Evolutionary conservation across 2,113 vertebrate genomes (phyloP), one percentile per base, ranked within the genome.

Genomic region (Dasyornis broadbenti): DNA sequence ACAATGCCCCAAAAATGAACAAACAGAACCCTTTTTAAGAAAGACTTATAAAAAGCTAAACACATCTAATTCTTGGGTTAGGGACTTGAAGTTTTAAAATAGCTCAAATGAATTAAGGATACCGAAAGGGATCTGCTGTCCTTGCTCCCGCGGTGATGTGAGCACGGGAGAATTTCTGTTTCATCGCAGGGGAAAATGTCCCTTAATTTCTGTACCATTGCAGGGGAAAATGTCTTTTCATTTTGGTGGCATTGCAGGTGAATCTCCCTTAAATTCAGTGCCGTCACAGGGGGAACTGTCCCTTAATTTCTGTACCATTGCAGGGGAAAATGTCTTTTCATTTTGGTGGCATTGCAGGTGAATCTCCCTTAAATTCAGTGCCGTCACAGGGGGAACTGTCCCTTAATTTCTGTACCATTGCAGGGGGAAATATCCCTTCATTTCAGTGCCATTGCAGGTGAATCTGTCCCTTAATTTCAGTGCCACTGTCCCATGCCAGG

Each of bases 361-460:
- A n/a, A n/a, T n/a, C n/a, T 30, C 12, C 37, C 60, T 40, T 30
- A 7, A 30, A 30, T 40, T 7, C 35, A 37, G 59, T 39, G 59
- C 16, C 35, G 18, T 7, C 3, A 6, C 4, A 11, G 20, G 20
- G 8, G 9, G 31, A 15, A 7, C 7, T 44, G 4, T 27, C 18
- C 18, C n/a, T 4, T 11, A 11, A 50, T 66, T 47, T 19, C 64
- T 35, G 33, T 10, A 33, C 8, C 24, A 20, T 4, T 3, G 2
- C 2, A 4, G 11, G 13, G 21, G 4, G 15, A 44, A 23, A 1
- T 8, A 13, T 37, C 5, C 33, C 26, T 4, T 19, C 7, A 79
- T 20, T 52, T 10, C 30, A 27, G 10, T 5, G 56, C 27, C 27
- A 39, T 4, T 9, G 7, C 2, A 0, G 4, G 20, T 16, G 11